Conservation (phyloP, 2,113 vertebrate species). For the Sylvilagus bachmani region DNA sequence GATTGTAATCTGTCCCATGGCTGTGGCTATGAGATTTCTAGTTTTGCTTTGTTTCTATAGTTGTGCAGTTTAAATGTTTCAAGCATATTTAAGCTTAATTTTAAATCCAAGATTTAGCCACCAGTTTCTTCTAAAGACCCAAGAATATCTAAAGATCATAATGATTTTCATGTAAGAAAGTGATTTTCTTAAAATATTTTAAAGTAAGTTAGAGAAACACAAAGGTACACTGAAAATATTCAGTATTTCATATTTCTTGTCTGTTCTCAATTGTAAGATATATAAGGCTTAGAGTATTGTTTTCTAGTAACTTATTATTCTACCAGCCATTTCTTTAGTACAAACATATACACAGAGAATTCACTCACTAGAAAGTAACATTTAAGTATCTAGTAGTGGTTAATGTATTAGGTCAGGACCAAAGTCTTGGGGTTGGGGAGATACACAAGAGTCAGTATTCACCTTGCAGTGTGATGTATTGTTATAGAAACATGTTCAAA, state of each 20-base stretch:
- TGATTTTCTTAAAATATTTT: background rate
- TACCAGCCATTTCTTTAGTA: background rate
- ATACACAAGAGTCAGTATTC: background rate
- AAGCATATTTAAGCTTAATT: background rate
- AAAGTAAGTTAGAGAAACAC: constrained; percentile 6
- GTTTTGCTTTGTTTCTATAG: constrained; percentile 3
- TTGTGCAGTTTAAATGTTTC: constrained; percentile 36
- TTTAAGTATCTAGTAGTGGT: background rate
- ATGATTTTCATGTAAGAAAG: constrained; percentile 25
- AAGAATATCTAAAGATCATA: constrained; percentile 31
- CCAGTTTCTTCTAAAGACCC: constrained; percentile 14
- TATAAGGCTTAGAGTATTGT: background rate
- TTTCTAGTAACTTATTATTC: constrained; percentile 8
- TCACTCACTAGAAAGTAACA: constrained; percentile 7
- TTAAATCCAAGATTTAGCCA: background rate
- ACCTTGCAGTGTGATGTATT: background rate
- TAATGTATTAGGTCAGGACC: background rate
- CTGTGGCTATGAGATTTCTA: background rate
- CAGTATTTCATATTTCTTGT: background rate
- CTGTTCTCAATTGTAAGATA: background rate
- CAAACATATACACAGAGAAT: background rate
- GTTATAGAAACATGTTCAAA: background rate
- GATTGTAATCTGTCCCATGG: background rate
- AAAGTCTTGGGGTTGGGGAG: background rate
- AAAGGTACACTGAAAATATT: background rate